Percentiles rank a stretch among this genome's conserved stretches.
Conservation (phyloP, 2,113 vertebrate species). For the Pachyramphus minor region DNA sequence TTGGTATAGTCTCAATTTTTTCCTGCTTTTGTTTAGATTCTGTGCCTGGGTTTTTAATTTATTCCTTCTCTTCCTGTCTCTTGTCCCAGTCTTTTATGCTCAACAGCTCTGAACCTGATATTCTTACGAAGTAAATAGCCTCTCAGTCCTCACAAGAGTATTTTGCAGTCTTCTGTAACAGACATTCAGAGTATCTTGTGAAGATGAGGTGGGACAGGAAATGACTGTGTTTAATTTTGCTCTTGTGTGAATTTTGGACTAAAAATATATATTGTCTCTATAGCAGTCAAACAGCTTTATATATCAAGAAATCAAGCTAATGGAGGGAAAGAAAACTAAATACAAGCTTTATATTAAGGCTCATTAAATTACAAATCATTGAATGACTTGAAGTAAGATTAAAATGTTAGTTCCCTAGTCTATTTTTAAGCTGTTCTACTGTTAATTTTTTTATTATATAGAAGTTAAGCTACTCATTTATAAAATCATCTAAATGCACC, state of each 20-base stretch:
- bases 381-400: conserved; percentile 67
- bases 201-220: not conserved
- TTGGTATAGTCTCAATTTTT: not conserved
- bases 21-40: not conserved
- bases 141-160: not conserved
- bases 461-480: conserved; percentile 69
- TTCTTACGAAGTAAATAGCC: not conserved
- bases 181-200: not conserved
- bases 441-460: conserved; percentile 52
- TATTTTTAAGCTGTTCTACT: conserved; percentile 70
- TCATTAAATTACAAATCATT: conserved; percentile 68
- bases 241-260: conserved; percentile 32
- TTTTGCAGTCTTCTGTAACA: not conserved
- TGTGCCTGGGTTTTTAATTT: not conserved
- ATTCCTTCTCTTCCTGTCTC: not conserved
- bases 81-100: not conserved
- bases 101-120: not conserved
- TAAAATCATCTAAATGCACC: conserved; percentile 74
- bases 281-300: conserved; percentile 46
- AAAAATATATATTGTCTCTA: conserved; percentile 17
- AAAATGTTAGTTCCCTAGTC: conserved; percentile 64
- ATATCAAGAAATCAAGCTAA: conserved; percentile 55
- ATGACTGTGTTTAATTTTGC: not conserved
- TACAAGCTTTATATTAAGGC: conserved; percentile 48
- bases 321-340: conserved; percentile 54